Conservation (phyloP, 2,113 vertebrate genomes). For the Leucosticte australis region DNA sequence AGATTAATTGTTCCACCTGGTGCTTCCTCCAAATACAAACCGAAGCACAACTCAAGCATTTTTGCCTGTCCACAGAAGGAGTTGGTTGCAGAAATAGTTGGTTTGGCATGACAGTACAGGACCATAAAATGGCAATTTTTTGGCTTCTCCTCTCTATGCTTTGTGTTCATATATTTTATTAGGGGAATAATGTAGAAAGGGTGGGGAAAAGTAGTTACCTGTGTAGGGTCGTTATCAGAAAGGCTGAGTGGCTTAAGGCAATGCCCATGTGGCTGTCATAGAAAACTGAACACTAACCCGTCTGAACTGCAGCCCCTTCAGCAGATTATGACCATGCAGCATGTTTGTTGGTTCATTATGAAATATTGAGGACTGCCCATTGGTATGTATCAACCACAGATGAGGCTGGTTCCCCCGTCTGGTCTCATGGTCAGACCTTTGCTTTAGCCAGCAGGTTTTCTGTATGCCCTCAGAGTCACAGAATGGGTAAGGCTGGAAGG, state of each 20-base stretch:
- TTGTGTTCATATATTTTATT: constrained; percentile 67
- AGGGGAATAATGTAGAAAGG: constrained; percentile 23
- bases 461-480: background rate
- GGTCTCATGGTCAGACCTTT: background rate
- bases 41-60: background rate
- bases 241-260: constrained; percentile 26
- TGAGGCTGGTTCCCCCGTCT: background rate
- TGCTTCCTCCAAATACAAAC: background rate
- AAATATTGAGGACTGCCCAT: background rate
- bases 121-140: constrained; percentile 65
- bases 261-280: background rate
- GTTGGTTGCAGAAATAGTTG: background rate
- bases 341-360: background rate
- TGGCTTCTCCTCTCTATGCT: constrained; percentile 71
- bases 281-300: background rate
- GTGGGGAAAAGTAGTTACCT: constrained; percentile 32
- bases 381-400: background rate
- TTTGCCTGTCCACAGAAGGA: background rate
- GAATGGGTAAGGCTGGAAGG: background rate
- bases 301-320: background rate
- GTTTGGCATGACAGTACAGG: background rate
- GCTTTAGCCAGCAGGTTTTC: background rate
- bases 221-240: background rate
- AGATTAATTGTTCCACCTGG: background rate
- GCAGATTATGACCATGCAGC: background rate